phyloP scores from a whole-genome alignment of 2,797 vertebrate species.

The Jordanella pulchra region DNA sequence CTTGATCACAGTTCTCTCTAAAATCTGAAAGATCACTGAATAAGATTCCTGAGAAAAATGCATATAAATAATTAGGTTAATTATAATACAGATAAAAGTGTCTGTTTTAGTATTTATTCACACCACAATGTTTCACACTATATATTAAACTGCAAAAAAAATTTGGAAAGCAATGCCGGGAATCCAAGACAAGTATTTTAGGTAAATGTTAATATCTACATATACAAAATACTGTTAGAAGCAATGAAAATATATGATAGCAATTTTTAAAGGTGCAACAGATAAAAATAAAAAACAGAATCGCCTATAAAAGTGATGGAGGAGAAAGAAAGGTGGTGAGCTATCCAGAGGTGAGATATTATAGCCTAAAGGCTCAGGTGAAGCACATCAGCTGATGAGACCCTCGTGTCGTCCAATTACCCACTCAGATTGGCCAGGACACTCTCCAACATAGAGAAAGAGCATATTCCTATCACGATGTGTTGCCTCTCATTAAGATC shows the following conservation, averaged over 20 bases:
- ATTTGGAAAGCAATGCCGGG: not conserved
- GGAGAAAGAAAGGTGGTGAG: not conserved
- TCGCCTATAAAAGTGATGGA: not conserved
- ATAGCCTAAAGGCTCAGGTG: slow-evolving; percentile 18
- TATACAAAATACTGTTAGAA: not conserved
- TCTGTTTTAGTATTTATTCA: not conserved
- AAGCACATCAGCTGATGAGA: slow-evolving; percentile 19
- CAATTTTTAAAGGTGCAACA: not conserved
- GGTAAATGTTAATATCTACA: too few relatives aligned
- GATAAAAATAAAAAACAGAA: not conserved
- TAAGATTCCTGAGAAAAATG: too few relatives aligned
- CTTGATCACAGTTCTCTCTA: not conserved
- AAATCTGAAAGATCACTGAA: not conserved
- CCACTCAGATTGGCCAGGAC: slow-evolving; percentile 7
- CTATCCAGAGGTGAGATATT: slow-evolving; percentile 2
- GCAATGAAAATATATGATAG: not conserved
- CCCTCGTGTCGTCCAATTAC: slow-evolving; percentile 28
- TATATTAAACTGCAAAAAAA: not conserved
- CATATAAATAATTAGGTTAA: not conserved
- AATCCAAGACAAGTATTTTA: not conserved
- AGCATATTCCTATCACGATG: slow-evolving; percentile 8
- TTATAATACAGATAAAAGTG: not conserved
- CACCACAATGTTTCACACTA: not conserved
- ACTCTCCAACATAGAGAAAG: not conserved
- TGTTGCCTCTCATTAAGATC: slow-evolving; percentile 20